Evolutionary conservation across 2,797 vertebrate species (phyloP), one percentile per base, ranked within the genome.

Genomic region (Melanotaenia parkinsoni): DNA sequence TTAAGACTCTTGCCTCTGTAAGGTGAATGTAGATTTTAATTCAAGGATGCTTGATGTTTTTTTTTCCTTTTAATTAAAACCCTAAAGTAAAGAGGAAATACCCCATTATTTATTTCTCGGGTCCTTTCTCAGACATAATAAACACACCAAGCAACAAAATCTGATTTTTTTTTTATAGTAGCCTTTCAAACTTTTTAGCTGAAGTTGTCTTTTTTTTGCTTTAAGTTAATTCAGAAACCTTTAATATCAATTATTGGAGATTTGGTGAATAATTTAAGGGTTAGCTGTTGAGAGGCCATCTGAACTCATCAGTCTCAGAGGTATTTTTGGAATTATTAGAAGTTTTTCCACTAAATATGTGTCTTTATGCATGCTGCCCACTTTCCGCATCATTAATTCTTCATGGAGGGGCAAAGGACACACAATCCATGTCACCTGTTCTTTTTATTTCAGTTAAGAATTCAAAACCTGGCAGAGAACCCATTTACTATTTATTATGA

Each of bases 161-260:
- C 72, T 64, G 37, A 51, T 43, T 69, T 73, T 7, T 18, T 74
- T 74, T 40, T 61, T 38, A 14, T 30, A 5, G 14, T 1, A 0
- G 45, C 9, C 18, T 20, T 69, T 69, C 28, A 32, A 33, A 45
- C 38, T 16, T 54, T 26, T 5, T 47, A 30, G 38, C 16, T 67
- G n/a, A 51, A 32, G 28, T 77, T n/a, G 45, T 81, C 72, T 45
- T 67, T 70, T 26, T 40, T 0, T 80, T 63, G 80, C 40, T 80
- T 71, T 18, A 58, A 72, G 65, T 67, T 75, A 26, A 81, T 78
- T 82, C 50, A 12, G 68, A 80, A 66, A 76, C 73, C 70, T 86
- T 66, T 13, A 70, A 61, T 76, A 88, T 91, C 51, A 91, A 86
- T 91, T 88, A 92, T 91, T 92, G 78, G 76, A 74, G 70, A 81